Base-by-base conservation (phyloP, 2,113 vertebrate genomes). In the Typhlomys cinereus region DNA sequence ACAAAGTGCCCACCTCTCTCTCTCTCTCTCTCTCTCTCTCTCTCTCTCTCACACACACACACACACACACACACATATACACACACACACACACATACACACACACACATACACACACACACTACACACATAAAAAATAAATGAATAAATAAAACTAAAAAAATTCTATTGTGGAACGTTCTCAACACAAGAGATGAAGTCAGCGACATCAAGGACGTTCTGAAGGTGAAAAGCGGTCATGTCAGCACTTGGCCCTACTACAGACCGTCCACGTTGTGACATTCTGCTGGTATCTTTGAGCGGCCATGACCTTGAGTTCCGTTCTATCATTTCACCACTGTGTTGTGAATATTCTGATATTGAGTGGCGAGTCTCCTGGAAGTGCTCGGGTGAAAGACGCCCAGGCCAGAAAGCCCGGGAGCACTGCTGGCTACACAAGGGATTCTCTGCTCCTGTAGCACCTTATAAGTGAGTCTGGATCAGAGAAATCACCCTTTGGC, bases 401-500 rank as follows among this genome's bases (percentile, higher is more conserved):
- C 17, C 59, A 85, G 91, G 69, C 41, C 75, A 67, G 25, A 81
- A 84, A 17, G 14, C 10, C 21, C 39, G 59, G 44, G 89, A 93
- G 88, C 81, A 34, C 57, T 31, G 48, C 73, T 13, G 88, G 73
- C 39, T 52, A 57, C 34, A 62, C 27, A 88, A 61, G 90, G 48
- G 3, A 74, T 84, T 71, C 81, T 81, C 84, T 73, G 81, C 66
- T 89, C 48, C 23, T 5, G 39, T 21, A 29, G n/a, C 67, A 91
- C 52, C 96, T 88, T 75, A n/a, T n/a, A 85, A 88, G 44, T 90
- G n/a, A 59, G n/a, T 80, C 41, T 27, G 57, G 52, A 82, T 64
- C 79, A 46, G 4, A 87, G 62, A 85, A 89, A 85, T 66, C 18
- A 31, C 69, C 87, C 54, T 54, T 75, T 89, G 89, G 64, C 50